These are phyloP conservation scores for Pyrocoelia pectoralis DNA, from an alignment of 2,888 invertebrate genomes.

Conservation along the genomic window DNA sequence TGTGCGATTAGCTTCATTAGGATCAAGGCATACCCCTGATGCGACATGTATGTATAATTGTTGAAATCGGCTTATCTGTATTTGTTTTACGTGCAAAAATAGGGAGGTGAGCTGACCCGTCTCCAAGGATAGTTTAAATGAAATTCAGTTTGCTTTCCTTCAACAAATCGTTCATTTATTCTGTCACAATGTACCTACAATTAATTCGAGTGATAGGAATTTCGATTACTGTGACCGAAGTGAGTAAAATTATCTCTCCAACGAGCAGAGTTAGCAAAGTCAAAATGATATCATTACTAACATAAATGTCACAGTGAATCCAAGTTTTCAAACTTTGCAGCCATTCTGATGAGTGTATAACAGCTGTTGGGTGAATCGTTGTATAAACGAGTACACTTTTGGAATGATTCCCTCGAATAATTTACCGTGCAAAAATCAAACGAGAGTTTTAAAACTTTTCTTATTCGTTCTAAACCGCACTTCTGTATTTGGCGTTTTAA, in stretches of 20 bases:
- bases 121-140: not conserved
- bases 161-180: constrained; percentile 32
- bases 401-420: constrained; percentile 31
- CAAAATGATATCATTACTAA: constrained; percentile 51
- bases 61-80: too few relatives aligned
- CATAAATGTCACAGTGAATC: constrained; percentile 50
- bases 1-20: not conserved
- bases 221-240: constrained; percentile 34
- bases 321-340: constrained; percentile 52
- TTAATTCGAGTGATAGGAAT: constrained; percentile 33
- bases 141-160: constrained; percentile 15
- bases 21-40: not conserved
- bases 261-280: constrained; percentile 47
- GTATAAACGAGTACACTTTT: constrained; percentile 48
- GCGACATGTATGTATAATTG: not conserved
- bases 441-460: constrained; percentile 21
- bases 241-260: constrained; percentile 40
- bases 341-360: constrained; percentile 53
- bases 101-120: not conserved
- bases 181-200: constrained; percentile 32
- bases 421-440: constrained; percentile 29
- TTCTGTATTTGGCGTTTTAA: constrained; percentile 9
- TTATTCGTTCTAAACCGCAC: constrained; percentile 30
- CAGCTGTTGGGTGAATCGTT: constrained; percentile 53
- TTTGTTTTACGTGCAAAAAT: too few relatives aligned